phyloP scores from a whole-genome alignment of 1,140 invertebrate genomes.

The Pogonognathellus flavescens region DNA sequence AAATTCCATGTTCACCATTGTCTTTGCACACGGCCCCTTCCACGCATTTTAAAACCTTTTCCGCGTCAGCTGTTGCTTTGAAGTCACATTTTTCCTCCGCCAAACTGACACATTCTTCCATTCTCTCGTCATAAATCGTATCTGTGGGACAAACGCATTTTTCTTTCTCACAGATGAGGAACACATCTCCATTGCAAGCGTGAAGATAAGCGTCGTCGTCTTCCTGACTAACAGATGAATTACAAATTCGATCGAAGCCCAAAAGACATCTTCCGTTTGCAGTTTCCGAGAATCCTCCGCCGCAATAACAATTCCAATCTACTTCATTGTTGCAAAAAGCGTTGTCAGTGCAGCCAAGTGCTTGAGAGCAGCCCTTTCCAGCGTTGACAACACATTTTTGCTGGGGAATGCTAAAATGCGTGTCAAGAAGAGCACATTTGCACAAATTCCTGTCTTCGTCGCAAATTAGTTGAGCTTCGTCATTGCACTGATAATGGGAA shows the following conservation, averaged over 20 bases:
- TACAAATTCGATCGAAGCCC: background rate
- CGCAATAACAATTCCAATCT: conserved; percentile 2
- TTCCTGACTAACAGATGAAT: background rate
- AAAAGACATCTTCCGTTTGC: background rate
- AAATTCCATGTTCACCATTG: background rate
- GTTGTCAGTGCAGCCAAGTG: background rate
- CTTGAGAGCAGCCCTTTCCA: background rate
- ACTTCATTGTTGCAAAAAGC: background rate
- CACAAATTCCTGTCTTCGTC: background rate
- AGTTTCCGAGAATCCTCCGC: background rate
- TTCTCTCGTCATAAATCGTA: background rate
- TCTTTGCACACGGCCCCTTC: background rate
- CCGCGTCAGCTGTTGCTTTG: background rate
- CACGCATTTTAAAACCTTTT: background rate
- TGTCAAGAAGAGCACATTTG: background rate
- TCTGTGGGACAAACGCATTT: background rate
- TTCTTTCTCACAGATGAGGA: background rate
- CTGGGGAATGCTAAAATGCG: background rate
- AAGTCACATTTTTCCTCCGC: background rate
- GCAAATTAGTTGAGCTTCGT: background rate
- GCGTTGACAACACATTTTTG: background rate
- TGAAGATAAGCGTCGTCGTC: background rate
- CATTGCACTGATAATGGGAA: background rate
- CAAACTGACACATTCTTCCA: conserved; percentile 5
- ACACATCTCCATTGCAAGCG: background rate